Percentiles rank a stretch among this genome's conserved stretches.
These are phyloP conservation scores for Colletes collaris DNA, from an alignment of 2,888 invertebrate species.

Conservation along the genomic window DNA sequence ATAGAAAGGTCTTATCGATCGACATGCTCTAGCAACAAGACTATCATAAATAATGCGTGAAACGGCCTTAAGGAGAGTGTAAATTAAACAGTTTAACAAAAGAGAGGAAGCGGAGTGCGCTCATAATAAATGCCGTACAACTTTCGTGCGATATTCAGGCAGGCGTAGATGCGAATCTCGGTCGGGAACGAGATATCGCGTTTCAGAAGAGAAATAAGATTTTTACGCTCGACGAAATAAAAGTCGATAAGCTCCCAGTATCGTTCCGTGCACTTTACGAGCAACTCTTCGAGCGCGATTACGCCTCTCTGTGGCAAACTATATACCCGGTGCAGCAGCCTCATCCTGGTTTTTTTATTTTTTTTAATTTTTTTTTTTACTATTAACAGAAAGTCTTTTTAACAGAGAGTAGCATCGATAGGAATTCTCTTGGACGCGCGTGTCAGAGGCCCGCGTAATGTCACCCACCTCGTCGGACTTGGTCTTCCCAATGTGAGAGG, in stretches of 20 bases:
- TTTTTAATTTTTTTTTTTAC: too few species aligned
- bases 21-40: neutral
- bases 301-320: conserved; percentile 18
- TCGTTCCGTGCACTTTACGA: conserved; percentile 29
- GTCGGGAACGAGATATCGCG: conserved; percentile 23
- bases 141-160: conserved; percentile 20
- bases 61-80: conserved; percentile 3
- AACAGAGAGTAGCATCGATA: conserved; percentile 1
- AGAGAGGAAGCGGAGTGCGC: neutral
- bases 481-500: conserved; percentile 92
- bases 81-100: conserved; percentile 20
- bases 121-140: neutral
- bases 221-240: conserved; percentile 33
- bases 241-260: conserved; percentile 32
- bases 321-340: conserved; percentile 6
- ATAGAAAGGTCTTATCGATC: conserved; percentile 19
- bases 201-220: conserved; percentile 29
- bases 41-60: conserved; percentile 15
- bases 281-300: conserved; percentile 16
- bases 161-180: conserved; percentile 32
- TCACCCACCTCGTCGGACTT: conserved; percentile 93
- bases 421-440: neutral
- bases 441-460: conserved; percentile 17
- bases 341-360: neutral
- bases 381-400: conserved; percentile 2